Evolutionary conservation across 2,113 vertebrate species (phyloP).

Genomic region (Strigops habroptila): DNA sequence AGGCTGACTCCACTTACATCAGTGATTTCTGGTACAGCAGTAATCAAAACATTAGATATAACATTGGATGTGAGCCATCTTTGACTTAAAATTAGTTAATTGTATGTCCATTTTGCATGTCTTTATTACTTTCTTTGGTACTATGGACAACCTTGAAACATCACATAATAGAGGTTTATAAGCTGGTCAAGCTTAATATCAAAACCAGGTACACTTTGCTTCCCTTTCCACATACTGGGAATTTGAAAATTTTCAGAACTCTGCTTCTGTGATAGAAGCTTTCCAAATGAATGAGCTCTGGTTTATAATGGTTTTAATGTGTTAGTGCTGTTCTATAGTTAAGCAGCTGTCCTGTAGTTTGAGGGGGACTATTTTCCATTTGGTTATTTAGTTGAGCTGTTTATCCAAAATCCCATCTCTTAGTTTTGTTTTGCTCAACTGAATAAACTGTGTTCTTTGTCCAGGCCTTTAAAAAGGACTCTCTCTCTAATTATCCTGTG

Average conservation of each 20-base stretch:
- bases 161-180: neutral
- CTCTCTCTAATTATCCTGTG: neutral
- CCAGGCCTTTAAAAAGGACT: neutral
- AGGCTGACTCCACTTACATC: neutral
- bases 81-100: neutral
- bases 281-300: neutral
- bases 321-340: neutral
- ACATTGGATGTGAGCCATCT: neutral
- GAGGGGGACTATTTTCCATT: neutral
- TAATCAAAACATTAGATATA: neutral
- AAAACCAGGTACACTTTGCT: neutral
- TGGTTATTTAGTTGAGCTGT: neutral
- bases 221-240: fast-evolving
- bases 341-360: neutral
- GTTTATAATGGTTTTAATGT: neutral
- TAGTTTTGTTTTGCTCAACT: neutral
- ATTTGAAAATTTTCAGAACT: neutral
- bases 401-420: neutral
- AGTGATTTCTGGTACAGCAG: neutral
- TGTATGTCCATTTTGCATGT: neutral
- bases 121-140: neutral
- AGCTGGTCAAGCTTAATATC: neutral
- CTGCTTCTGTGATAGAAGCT: neutral
- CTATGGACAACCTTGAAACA: neutral
- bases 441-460: neutral